These are phyloP conservation scores for Crotalus helleri DNA, from an alignment of 2,113 vertebrate species.

Conservation along the genomic window DNA sequence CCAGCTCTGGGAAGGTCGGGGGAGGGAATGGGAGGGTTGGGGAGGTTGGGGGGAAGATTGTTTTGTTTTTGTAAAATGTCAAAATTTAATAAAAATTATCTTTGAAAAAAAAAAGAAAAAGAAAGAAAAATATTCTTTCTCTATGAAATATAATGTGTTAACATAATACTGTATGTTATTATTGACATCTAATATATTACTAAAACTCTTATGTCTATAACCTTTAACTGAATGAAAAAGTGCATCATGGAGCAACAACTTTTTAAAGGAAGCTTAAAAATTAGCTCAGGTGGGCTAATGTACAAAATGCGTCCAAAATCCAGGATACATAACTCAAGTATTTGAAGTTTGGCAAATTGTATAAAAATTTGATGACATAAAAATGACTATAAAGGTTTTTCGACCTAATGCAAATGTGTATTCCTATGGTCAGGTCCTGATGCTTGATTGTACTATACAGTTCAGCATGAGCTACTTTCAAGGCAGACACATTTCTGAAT, in stretches of 20 bases:
- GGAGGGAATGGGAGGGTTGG: too few relatives aligned
- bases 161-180: neutral
- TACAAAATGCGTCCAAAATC: neutral
- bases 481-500: neutral
- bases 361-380: neutral
- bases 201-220: neutral
- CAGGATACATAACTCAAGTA: neutral
- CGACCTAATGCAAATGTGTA: neutral
- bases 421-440: neutral
- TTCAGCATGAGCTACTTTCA: neutral
- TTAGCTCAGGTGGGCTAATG: neutral
- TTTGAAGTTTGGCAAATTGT: neutral
- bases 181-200: neutral
- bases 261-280: neutral
- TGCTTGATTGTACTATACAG: too few relatives aligned
- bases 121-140: neutral
- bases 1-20: too few relatives aligned
- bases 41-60: too few relatives aligned
- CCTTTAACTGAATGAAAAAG: neutral
- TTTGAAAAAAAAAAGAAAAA: too few relatives aligned
- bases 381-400: neutral
- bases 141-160: slow-evolving; percentile 1
- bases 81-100: too few relatives aligned
- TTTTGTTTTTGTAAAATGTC: too few relatives aligned
- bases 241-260: neutral